Evolutionary conservation across 2,888 invertebrate species (phyloP).

Genomic region (Nasonovia ribisnigri): DNA sequence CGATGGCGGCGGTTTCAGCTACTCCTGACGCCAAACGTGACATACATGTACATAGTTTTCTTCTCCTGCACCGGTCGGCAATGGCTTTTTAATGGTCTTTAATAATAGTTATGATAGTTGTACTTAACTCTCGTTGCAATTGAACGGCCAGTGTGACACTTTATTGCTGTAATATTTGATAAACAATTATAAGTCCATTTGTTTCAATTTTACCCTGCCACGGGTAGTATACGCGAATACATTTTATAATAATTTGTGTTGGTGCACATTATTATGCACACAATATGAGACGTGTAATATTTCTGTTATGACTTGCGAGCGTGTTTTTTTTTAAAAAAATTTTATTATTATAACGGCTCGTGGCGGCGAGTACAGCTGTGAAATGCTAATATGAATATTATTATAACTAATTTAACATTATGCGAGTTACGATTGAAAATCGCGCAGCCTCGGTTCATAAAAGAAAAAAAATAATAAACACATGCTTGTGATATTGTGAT

Average conservation of each 20-base stretch:
- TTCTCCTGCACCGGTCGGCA: background rate
- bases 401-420: no score
- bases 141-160: background rate
- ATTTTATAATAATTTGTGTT: background rate
- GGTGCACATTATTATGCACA: background rate
- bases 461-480: background rate
- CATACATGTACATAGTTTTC: background rate
- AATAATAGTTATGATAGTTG: background rate
- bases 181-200: constrained; percentile 23
- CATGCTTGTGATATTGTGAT: background rate
- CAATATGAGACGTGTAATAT: background rate
- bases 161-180: background rate
- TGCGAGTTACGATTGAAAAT: background rate
- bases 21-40: background rate
- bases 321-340: background rate
- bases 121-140: background rate
- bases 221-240: background rate
- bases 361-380: background rate
- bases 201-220: constrained; percentile 7
- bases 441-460: background rate
- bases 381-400: background rate
- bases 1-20: background rate
- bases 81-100: constrained; percentile 42
- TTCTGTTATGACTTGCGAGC: background rate
- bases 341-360: background rate